Percentiles rank a stretch among this genome's conserved stretches.
Evolutionary conservation across 2,797 vertebrate genomes (phyloP).

Genomic region (Typhlichthys subterraneus): DNA sequence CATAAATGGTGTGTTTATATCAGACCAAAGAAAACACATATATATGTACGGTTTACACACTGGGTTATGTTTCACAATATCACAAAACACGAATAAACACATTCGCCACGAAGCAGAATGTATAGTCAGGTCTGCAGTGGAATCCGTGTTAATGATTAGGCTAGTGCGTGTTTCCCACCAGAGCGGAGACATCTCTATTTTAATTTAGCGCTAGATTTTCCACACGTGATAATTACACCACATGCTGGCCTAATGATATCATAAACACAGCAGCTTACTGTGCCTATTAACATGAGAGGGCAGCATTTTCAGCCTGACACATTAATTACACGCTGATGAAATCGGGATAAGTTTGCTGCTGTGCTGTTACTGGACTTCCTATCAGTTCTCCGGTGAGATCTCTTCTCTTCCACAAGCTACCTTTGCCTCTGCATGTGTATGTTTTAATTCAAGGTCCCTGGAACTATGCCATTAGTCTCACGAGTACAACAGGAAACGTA

Average conservation of each 20-base stretch:
- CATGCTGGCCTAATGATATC: constrained; percentile 69
- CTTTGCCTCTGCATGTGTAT: constrained; percentile 50
- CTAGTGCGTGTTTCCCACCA: constrained; percentile 49
- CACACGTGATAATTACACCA: constrained; percentile 61
- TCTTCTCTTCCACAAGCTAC: constrained; percentile 38
- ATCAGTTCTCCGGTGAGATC: constrained; percentile 51
- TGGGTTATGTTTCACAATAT: neutral
- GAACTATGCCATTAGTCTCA: constrained; percentile 53
- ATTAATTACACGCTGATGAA: constrained; percentile 69
- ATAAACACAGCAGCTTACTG: constrained; percentile 59
- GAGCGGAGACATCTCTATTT: constrained; percentile 46
- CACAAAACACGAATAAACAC: constrained; percentile 13
- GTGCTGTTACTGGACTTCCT: constrained; percentile 52
- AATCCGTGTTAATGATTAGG: constrained; percentile 50
- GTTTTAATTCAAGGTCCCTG: constrained; percentile 43
- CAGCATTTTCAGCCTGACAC: constrained; percentile 50
- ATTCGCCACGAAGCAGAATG: constrained; percentile 25
- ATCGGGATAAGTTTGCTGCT: constrained; percentile 52
- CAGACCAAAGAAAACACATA: constrained; percentile 6
- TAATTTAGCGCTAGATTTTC: constrained; percentile 64
- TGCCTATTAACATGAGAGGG: constrained; percentile 52
- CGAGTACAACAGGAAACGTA: constrained; percentile 39
- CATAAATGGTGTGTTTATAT: neutral
- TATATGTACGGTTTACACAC: neutral
- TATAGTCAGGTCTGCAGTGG: constrained; percentile 33